Evolutionary conservation across 2,113 vertebrate species (phyloP).

Genomic region (Laterallus jamaicensis): DNA sequence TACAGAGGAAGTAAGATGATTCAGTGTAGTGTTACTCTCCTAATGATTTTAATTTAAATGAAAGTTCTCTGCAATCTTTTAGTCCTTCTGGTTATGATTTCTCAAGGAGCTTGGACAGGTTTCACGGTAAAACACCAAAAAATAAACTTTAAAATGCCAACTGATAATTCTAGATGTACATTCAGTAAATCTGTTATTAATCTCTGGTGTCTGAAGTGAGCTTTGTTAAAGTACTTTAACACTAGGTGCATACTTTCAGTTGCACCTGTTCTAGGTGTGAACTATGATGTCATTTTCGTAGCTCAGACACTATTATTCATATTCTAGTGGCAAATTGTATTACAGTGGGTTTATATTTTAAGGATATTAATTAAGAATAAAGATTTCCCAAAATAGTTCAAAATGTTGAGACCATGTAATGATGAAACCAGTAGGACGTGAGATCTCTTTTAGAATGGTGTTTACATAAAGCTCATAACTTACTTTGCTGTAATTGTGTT

Average conservation of each 20-base stretch:
- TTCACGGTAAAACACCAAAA: not conserved
- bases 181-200: not conserved
- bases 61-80: not conserved
- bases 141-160: not conserved
- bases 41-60: not conserved
- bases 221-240: not conserved
- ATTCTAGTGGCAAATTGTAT: not conserved
- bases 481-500: not conserved
- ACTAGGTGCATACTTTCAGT: not conserved
- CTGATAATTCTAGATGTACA: not conserved
- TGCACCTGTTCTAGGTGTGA: not conserved
- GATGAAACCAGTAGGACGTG: not conserved
- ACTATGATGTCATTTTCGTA: not conserved
- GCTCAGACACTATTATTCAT: not conserved
- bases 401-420: not conserved
- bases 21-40: not conserved
- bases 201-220: not conserved
- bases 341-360: not conserved
- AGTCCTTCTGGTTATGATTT: not conserved
- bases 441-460: not conserved
- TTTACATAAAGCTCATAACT: not conserved
- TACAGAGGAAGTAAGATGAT: not conserved
- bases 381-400: not conserved
- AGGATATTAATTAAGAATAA: not conserved
- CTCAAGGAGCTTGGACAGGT: not conserved